These are phyloP conservation scores for Cossypha heuglini DNA, from an alignment of 2,797 vertebrate species.

Conservation along the genomic window DNA sequence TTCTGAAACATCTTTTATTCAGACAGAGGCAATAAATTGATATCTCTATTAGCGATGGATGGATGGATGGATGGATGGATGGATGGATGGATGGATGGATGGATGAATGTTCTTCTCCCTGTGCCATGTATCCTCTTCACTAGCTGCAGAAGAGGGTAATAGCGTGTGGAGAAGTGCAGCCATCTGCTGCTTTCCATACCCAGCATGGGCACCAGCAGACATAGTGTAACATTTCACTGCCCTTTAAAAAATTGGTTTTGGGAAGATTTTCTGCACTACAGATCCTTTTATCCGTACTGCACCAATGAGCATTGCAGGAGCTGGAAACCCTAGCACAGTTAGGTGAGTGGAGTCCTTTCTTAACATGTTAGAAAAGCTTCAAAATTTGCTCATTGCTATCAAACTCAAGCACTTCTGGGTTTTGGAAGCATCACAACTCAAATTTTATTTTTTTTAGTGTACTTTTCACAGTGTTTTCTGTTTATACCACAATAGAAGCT, in stretches of 20 bases:
- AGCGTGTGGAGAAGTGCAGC: rapidly evolving
- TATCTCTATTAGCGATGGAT: not conserved
- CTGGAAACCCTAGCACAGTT: not conserved
- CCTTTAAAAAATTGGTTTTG: not conserved
- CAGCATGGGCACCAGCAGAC: rapidly evolving
- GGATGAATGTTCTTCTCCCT: not conserved
- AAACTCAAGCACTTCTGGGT: not conserved
- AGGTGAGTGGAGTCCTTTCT: not conserved
- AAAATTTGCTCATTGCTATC: not conserved
- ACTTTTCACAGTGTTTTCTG: not conserved
- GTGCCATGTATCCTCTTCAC: not conserved
- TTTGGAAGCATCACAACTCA: not conserved
- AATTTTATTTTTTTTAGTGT: not conserved
- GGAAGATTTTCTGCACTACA: not conserved
- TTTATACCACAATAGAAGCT: not conserved
- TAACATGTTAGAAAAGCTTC: not conserved
- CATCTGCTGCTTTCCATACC: not conserved
- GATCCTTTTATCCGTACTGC: not conserved
- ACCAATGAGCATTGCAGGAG: not conserved
- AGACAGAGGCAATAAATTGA: not conserved
- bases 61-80: rapidly evolving
- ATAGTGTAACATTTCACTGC: not conserved
- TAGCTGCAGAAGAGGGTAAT: not conserved
- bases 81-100: not conserved
- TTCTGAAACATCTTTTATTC: not conserved